Evolutionary conservation across 2,113 vertebrate genomes (phyloP), one percentile per base, ranked within the genome.

Genomic region (Heloderma charlesbogerti): DNA sequence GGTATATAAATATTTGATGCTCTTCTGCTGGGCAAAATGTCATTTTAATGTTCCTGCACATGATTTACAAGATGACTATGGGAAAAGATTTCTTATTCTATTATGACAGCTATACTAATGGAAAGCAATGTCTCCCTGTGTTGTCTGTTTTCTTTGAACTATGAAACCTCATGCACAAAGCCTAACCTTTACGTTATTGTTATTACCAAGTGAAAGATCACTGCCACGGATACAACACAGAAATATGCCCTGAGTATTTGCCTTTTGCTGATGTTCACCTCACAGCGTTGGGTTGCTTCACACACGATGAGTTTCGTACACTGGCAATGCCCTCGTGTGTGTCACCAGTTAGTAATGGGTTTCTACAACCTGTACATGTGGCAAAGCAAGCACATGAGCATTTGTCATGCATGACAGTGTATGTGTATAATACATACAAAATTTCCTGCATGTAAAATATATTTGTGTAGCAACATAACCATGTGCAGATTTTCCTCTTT

Each of bases 1-100:
- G 48, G 43, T 89, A 77, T 95, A 97, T 98, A 97, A 98, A 98
- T 98, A 98, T 97, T 97, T 97, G 96, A 98, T 97, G 96, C 71
- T 15, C 66, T 89, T 95, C 91, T 2, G 93, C 93, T 95, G 96
- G 97, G 95, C 96, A 97, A 97, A 98, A 96, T 86, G 94, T 96
- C 96, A 96, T 95, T 94, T 96, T 95, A 96, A 95, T 92, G 95
- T 95, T 95, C 90, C 89, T 95, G 93, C 84, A 96, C 95, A 93
- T 94, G 95, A 96, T 96, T 96, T 96, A 95, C 86, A 95, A 92
- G 92, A 92, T 95, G 87, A 82, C 77, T 91, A 92, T 60, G 40
- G 75, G 74, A 87, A 95, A 95, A 93, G 51, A 95, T 92, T 90
- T 92, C 88, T 93, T 91, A 86, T 45, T 92, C 93, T 87, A 91